Conservation (phyloP, 2,797 vertebrate species). For the Pogoniulus pusillus region DNA sequence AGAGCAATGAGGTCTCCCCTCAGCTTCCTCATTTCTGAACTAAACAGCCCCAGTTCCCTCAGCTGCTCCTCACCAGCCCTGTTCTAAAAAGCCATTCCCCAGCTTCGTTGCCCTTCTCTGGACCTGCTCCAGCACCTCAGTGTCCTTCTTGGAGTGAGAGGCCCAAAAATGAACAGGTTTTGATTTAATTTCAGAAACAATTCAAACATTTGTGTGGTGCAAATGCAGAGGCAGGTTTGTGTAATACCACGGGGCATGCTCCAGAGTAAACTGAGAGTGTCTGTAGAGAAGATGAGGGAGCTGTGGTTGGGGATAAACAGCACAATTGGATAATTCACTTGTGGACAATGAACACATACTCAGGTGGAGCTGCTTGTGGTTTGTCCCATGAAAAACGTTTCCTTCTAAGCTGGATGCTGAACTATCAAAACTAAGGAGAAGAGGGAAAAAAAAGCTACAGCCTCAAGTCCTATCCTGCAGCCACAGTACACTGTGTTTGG, state of each 20-base stretch:
- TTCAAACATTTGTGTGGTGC: background rate
- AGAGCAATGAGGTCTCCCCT: too few relatives aligned
- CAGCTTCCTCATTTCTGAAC: too few relatives aligned
- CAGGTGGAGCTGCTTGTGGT: background rate
- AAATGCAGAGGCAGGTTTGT: background rate
- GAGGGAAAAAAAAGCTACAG: background rate
- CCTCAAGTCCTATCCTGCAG: background rate
- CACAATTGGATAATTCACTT: background rate
- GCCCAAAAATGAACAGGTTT: background rate
- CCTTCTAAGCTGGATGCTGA: background rate
- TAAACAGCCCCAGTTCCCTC: too few relatives aligned
- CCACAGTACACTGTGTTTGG: background rate
- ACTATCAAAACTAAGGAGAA: background rate
- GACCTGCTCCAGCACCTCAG: too few relatives aligned
- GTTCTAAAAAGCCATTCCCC: too few relatives aligned
- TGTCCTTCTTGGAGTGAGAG: too few relatives aligned
- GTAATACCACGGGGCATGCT: background rate
- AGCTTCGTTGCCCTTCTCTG: too few relatives aligned
- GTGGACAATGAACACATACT: background rate
- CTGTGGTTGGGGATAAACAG: rapidly evolving
- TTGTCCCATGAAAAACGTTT: background rate
- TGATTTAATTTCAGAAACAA: background rate
- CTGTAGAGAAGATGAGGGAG: background rate
- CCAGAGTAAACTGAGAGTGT: background rate
- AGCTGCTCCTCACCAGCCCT: too few relatives aligned